These are phyloP conservation scores for Crotophaga sulcirostris DNA, from an alignment of 2,113 vertebrate genomes.

Conservation along the genomic window DNA sequence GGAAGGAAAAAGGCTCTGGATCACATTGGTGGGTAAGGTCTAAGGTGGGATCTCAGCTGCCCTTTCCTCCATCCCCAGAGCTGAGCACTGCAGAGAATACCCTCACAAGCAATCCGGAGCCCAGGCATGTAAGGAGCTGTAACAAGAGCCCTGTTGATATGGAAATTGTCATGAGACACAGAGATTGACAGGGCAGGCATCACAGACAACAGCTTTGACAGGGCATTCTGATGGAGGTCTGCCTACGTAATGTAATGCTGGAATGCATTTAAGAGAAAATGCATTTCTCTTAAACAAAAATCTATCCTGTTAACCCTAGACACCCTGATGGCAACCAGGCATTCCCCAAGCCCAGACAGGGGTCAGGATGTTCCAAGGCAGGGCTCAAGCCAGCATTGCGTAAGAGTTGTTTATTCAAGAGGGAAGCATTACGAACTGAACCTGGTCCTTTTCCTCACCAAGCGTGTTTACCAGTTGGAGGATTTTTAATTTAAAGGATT, in stretches of 20 bases:
- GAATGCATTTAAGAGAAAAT: background rate
- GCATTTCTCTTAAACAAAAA: background rate
- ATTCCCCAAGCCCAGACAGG: background rate
- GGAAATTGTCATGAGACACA: background rate
- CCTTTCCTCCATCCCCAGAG: background rate
- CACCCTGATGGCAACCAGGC: background rate
- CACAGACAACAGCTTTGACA: background rate
- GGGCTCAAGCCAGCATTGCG: background rate
- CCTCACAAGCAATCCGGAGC: fast-evolving
- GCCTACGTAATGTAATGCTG: background rate
- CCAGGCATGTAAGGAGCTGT: background rate
- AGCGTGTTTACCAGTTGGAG: background rate
- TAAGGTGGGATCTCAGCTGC: background rate
- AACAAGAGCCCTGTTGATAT: background rate
- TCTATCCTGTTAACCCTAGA: background rate
- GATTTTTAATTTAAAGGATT: background rate
- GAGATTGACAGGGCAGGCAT: background rate
- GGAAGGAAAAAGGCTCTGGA: background rate
- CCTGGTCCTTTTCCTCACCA: background rate
- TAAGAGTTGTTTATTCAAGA: background rate
- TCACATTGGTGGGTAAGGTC: background rate
- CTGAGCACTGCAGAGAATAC: background rate
- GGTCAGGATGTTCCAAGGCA: background rate
- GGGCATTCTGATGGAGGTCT: background rate
- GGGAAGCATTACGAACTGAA: background rate